Base-by-base conservation (phyloP, 2,113 vertebrate species). In the Cebidichthys violaceus region DNA sequence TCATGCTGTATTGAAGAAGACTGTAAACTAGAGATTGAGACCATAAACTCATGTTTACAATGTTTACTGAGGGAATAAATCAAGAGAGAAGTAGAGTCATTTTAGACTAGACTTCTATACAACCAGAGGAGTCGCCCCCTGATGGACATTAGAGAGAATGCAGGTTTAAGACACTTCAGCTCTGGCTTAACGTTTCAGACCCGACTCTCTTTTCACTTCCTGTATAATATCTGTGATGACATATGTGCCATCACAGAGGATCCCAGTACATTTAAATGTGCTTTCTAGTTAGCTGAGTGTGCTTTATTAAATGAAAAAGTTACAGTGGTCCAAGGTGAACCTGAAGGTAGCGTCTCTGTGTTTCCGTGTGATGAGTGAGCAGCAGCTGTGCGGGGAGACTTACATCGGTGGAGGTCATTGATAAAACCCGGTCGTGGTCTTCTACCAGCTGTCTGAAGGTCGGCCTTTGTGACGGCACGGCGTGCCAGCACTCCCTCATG, bases 401-500 rank as follows among this genome's bases (percentile, higher is more conserved):
- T 91, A 98, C 98, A 0, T 98, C 97, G 0, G 97, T 97, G 89
- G 98, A 98, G 0, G 97, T 98, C 94, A 99, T 96, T 0, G 96
- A 97, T 75, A 99, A 95, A 84, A 99, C 92, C 22, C 98, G 95
- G 92, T 99, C 98, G 62, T 98, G 95, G 90, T 99, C 98, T 85
- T 99, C 98, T 70, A 99, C 97, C 88, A 98, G 95, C 94, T 99
- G 98, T 89, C 98, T 97, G 95, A 99, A 99, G 70, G 98, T 99
- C 14, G 98, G 98, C 20, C 98, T 94, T 93, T 99, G 98, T 0
- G 97, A 97, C 1, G 98, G 98, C 55, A 97, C 96, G 0, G 97
- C 98, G 0, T 99, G 98, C 98, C 98, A 99, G 85, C 98, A 99
- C 90, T 99, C 98, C 35, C 97, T 93, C 98, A 99, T 99, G 91